phyloP scores from a whole-genome alignment of 2,113 vertebrate genomes.

The Callithrix jacchus region DNA sequence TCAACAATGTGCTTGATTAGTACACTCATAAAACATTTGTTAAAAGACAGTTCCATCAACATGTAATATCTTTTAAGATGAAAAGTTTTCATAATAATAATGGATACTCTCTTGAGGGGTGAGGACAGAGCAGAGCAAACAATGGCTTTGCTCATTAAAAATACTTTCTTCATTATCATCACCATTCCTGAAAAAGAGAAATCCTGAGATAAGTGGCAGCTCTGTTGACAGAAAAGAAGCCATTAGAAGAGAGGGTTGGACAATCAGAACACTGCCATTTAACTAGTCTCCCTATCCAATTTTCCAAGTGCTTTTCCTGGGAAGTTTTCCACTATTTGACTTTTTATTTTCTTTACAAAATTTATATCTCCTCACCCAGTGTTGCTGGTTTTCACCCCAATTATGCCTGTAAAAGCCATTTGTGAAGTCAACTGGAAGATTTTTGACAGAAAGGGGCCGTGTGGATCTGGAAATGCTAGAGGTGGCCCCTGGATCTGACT shows the following conservation, averaged over 20 bases:
- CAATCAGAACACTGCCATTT: neutral
- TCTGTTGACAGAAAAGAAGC: neutral
- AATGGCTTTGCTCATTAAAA: neutral
- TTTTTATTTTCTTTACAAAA: slow-evolving; percentile 53
- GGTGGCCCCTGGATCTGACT: neutral
- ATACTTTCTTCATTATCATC: neutral
- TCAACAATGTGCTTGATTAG: neutral
- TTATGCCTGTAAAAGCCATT: slow-evolving; percentile 54
- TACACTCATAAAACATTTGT: neutral
- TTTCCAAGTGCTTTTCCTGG: slow-evolving; percentile 31
- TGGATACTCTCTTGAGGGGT: neutral
- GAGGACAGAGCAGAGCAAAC: neutral
- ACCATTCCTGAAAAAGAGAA: slow-evolving; percentile 21
- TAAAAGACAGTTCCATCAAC: neutral
- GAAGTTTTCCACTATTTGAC: slow-evolving; percentile 38
- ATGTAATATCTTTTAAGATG: neutral
- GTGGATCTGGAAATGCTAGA: neutral
- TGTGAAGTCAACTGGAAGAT: slow-evolving; percentile 5
- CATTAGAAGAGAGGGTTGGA: neutral
- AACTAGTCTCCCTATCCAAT: neutral
- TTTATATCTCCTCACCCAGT: neutral
- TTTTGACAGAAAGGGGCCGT: neutral
- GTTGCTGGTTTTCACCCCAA: slow-evolving; percentile 24
- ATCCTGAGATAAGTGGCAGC: neutral
- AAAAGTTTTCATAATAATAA: neutral